phyloP scores from a whole-genome alignment of 2,888 invertebrate genomes.

The Thelaira solivaga region DNA sequence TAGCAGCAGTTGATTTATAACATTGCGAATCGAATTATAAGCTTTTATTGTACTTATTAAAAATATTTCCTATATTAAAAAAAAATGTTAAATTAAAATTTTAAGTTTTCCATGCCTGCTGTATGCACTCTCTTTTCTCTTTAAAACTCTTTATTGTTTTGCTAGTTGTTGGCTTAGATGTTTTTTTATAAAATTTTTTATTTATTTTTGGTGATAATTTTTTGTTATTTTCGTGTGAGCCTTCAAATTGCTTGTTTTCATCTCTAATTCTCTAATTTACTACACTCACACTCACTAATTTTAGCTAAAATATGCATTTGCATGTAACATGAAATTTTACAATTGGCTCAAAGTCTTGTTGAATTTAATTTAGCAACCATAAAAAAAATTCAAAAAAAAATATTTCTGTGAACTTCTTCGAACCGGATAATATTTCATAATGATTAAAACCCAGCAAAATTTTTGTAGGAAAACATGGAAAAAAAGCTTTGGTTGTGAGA shows the following conservation, averaged over 20 bases:
- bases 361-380: constrained; percentile 5
- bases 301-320: constrained; percentile 31
- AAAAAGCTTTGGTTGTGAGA: background rate
- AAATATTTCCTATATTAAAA: too few species aligned
- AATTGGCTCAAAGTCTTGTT: constrained; percentile 32
- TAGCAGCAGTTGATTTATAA: too few species aligned
- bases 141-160: too few species aligned
- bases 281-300: constrained; percentile 38
- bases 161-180: too few species aligned
- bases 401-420: background rate
- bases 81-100: too few species aligned
- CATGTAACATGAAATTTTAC: constrained; percentile 53
- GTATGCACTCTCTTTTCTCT: too few species aligned
- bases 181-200: background rate
- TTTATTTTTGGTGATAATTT: constrained; percentile 5
- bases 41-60: too few species aligned
- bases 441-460: constrained; percentile 11
- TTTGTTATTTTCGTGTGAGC: constrained; percentile 6
- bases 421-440: constrained; percentile 38
- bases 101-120: too few species aligned
- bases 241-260: constrained; percentile 41
- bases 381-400: background rate
- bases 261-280: constrained; percentile 54
- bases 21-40: too few species aligned
- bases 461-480: background rate